Conservation (phyloP, 1,140 invertebrate genomes). For the Euwallacea fornicatus region DNA sequence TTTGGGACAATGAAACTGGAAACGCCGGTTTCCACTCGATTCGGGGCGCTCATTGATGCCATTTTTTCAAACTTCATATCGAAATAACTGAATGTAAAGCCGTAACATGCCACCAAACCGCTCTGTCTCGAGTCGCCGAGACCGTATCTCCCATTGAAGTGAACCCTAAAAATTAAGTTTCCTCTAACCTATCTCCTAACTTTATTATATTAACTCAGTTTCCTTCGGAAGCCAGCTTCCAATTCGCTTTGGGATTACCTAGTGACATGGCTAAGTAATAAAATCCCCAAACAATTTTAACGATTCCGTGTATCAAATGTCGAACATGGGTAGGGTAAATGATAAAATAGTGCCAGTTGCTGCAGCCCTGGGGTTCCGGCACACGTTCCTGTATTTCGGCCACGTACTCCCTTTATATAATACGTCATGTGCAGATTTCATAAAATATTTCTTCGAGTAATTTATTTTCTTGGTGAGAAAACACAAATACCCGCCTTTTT, state of each 20-base stretch:
- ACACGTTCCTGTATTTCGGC: constrained; percentile 35
- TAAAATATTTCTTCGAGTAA: constrained; percentile 33
- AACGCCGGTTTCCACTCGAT: too few relatives aligned
- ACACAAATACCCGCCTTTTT: background rate
- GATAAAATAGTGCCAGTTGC: constrained; percentile 32
- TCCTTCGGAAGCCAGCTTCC: background rate
- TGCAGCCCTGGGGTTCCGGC: constrained; percentile 15
- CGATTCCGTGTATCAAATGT: constrained; percentile 37
- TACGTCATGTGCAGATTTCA: constrained; percentile 37
- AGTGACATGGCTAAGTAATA: constrained; percentile 18
- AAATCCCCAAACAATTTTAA: constrained; percentile 31
- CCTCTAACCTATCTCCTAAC: too few relatives aligned
- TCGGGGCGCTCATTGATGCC: too few relatives aligned
- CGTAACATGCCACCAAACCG: too few relatives aligned
- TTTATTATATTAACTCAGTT: too few relatives aligned
- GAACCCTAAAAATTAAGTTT: too few relatives aligned
- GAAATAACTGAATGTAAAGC: too few relatives aligned
- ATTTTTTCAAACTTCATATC: too few relatives aligned
- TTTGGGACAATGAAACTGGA: too few relatives aligned
- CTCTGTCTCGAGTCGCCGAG: too few relatives aligned
- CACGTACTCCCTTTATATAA: constrained; percentile 38
- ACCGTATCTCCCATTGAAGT: too few relatives aligned
- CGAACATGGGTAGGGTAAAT: constrained; percentile 32
- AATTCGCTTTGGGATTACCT: background rate
- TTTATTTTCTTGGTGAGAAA: constrained; percentile 24